These are phyloP conservation scores for Argyra leucocephala DNA, from an alignment of 2,888 invertebrate genomes.

Conservation along the genomic window DNA sequence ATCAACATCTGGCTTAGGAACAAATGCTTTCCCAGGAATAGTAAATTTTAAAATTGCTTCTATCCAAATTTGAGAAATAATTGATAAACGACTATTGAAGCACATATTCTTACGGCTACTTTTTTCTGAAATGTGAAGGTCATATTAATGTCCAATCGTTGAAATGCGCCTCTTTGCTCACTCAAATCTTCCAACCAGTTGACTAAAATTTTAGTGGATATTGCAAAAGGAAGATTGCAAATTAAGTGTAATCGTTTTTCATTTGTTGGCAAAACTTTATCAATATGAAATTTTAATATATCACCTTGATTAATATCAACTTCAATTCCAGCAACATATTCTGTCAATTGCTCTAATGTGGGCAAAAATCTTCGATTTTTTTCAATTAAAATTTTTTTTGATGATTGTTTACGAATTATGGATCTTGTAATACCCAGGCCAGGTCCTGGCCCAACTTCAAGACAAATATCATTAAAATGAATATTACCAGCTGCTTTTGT, in stretches of 20 bases:
- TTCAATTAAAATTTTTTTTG: constrained; percentile 78
- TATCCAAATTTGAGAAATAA: constrained; percentile 93
- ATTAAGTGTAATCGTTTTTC: constrained; percentile 58
- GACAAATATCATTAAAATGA: constrained; percentile 57
- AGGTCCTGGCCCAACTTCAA: constrained; percentile 97
- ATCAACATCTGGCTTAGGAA: constrained; percentile 93
- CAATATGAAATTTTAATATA: constrained; percentile 64
- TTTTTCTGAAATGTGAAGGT: constrained; percentile 96
- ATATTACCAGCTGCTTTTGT: constrained; percentile 71
- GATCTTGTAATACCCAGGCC: constrained; percentile 94
- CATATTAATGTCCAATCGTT: constrained; percentile 72
- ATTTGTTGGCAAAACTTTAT: constrained; percentile 54
- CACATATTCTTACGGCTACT: constrained; percentile 86
- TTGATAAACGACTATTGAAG: constrained; percentile 71
- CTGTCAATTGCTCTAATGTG: constrained; percentile 68
- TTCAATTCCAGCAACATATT: constrained; percentile 48
- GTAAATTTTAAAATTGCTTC: constrained; percentile 70
- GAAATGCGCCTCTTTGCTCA: constrained; percentile 63
- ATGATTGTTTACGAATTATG: constrained; percentile 66
- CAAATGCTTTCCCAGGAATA: constrained; percentile 82
- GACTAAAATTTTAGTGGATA: constrained; percentile 87
- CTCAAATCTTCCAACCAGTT: constrained; percentile 78
- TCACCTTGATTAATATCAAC: constrained; percentile 67
- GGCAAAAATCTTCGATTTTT: constrained; percentile 87
- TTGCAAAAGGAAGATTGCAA: constrained; percentile 93